Conservation (phyloP, 2,888 invertebrate genomes). For the Drosophila greeni region DNA sequence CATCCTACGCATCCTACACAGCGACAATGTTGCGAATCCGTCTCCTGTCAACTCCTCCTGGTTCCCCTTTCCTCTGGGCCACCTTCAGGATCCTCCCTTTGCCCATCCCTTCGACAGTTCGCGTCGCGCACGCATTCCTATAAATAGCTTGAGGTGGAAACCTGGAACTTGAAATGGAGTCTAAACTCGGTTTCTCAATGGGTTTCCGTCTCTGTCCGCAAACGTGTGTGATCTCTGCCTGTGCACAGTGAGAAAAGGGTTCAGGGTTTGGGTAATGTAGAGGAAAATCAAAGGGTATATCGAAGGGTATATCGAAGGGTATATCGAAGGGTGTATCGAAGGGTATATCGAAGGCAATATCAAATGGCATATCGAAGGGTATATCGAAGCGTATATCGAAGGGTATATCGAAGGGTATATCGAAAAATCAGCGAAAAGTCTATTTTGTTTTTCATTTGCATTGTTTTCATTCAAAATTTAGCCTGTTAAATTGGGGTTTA, state of each 20-base stretch:
- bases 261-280: not conserved
- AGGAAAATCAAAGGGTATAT: too few relatives aligned
- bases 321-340: too few relatives aligned
- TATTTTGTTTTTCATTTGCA: too few relatives aligned
- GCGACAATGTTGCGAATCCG: slow-evolving; percentile 45
- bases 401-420: too few relatives aligned
- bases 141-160: slow-evolving; percentile 49
- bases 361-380: too few relatives aligned
- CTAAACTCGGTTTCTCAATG: slow-evolving; percentile 22
- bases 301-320: too few relatives aligned
- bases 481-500: too few relatives aligned
- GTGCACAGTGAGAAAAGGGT: not conserved
- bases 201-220: slow-evolving; percentile 3
- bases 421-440: too few relatives aligned
- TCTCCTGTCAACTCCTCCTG: slow-evolving; percentile 29
- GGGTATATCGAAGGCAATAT: too few relatives aligned
- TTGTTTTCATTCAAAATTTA: too few relatives aligned
- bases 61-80: not conserved
- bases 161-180: slow-evolving; percentile 7
- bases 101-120: slow-evolving; percentile 13
- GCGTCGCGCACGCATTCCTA: slow-evolving; percentile 37
- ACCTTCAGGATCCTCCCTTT: not conserved
- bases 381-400: too few relatives aligned
- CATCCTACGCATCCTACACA: slow-evolving; percentile 51
- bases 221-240: slow-evolving; percentile 1